Evolutionary conservation across 2,888 invertebrate genomes (phyloP).

Genomic region (Steinernema hermaphroditum): DNA sequence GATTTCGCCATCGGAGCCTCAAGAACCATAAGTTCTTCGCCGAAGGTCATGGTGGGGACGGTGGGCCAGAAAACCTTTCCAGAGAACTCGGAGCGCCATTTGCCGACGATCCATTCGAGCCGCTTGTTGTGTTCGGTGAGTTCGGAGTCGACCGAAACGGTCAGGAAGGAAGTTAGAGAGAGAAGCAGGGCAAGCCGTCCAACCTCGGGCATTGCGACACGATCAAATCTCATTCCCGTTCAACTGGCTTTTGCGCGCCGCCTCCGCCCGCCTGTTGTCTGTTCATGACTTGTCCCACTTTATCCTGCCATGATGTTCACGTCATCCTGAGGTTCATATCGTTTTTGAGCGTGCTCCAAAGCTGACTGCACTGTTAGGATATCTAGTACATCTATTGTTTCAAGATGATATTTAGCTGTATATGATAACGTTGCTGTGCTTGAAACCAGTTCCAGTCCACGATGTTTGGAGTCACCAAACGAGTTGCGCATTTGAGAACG

Average conservation of each 20-base stretch:
- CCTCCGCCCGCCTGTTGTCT: slow-evolving; percentile 27
- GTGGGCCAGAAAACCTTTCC: slow-evolving; percentile 67
- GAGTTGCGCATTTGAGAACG: slow-evolving; percentile 8
- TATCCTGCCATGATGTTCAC: slow-evolving; percentile 22
- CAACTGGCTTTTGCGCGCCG: slow-evolving; percentile 20
- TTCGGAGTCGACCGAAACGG: slow-evolving; percentile 35
- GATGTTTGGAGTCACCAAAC: not conserved
- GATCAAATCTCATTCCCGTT: slow-evolving; percentile 30
- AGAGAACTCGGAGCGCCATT: slow-evolving; percentile 67
- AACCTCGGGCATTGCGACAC: slow-evolving; percentile 27
- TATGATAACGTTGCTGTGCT: not conserved
- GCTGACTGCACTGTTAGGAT: not conserved
- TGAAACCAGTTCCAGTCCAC: not conserved
- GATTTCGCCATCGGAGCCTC: slow-evolving; percentile 65
- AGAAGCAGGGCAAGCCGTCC: slow-evolving; percentile 29
- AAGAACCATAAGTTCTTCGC: slow-evolving; percentile 63
- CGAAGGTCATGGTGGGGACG: slow-evolving; percentile 67
- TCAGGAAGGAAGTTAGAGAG: slow-evolving; percentile 29
- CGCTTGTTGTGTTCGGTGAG: slow-evolving; percentile 54
- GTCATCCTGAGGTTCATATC: slow-evolving; percentile 14
- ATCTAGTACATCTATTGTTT: too few relatives aligned
- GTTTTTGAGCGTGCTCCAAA: not conserved
- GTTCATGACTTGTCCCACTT: slow-evolving; percentile 21
- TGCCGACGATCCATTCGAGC: slow-evolving; percentile 65
- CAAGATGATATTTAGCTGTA: not conserved